Evolutionary conservation across 2,113 vertebrate species (phyloP).

Genomic region (Coregonus clupeaformis): DNA sequence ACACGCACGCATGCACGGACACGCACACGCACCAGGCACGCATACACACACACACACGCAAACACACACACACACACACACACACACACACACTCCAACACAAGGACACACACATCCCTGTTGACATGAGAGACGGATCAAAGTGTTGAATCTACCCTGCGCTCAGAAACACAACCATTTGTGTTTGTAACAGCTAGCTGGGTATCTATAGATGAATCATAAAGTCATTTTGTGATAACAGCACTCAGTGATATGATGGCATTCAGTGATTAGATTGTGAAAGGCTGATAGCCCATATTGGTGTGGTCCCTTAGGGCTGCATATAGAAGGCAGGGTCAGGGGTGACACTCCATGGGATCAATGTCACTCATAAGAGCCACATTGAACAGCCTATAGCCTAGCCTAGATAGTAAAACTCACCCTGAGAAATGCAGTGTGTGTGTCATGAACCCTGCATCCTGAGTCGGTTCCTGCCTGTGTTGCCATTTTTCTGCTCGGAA

Average conservation of each 20-base stretch:
- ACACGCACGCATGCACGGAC: not conserved
- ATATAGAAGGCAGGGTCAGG: constrained; percentile 60
- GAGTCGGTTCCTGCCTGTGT: no score
- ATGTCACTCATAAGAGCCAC: constrained; percentile 56
- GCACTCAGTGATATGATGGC: constrained; percentile 67
- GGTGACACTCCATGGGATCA: constrained; percentile 67
- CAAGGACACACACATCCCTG: not conserved
- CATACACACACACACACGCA: constrained; percentile 5
- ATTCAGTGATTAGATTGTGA: constrained; percentile 66
- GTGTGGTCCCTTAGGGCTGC: constrained; percentile 54
- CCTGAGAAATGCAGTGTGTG: no score
- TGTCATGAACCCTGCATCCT: no score
- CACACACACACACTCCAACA: not conserved
- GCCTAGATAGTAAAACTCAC: constrained; percentile 19
- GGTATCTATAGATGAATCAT: constrained; percentile 8
- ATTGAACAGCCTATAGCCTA: not conserved
- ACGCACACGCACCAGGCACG: not conserved
- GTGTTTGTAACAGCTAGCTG: not conserved
- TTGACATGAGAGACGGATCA: not conserved
- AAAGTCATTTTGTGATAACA: constrained; percentile 68
- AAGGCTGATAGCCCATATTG: constrained; percentile 61
- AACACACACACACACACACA: constrained; percentile 16
- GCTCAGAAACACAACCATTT: not conserved
- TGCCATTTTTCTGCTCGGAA: no score
- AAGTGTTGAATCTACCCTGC: not conserved